Evolutionary conservation across 2,888 invertebrate species (phyloP), one percentile per base, ranked within the genome.

Genomic region (Apamea anceps): DNA sequence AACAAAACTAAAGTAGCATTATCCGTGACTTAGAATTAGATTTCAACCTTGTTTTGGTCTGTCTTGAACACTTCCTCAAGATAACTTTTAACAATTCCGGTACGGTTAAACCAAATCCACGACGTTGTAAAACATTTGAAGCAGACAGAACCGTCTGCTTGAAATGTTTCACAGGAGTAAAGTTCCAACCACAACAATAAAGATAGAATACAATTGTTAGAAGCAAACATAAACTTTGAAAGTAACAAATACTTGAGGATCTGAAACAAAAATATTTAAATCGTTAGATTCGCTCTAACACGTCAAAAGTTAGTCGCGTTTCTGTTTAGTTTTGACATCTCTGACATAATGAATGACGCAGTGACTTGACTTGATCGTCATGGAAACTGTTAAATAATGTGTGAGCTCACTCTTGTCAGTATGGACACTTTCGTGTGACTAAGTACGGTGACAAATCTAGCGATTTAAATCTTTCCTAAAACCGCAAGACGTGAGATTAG

Each of bases 401-500:
- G 37, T 37, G 21, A 37, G 37, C 18, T 63, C 10, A 63, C 63
- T 32, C 32, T 32, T 37, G 25, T 37, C 21, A 37, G 25, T 65
- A 37, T 37, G 12, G 25, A 65, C 37, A 37, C 37, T 65, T 65
- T 65, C 6, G 12, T 6, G 13, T 65, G 25, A 37, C 25, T 65
- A 65, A 12, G 25, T 65, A 25, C 25, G 25, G 25, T 37, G 37
- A 2, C 37, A 65, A 37, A 13, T 65, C 12, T 25, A 37, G 25
- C 65, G 37, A 65, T 65, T 65, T 37, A 65, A 25, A 37, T 65
- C 42, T n/a, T 42, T 67, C 4, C 45, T 42, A 13, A 75, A 80
- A 78, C 79, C 75, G 70, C 77, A 75, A 89, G 67, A 82, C 87
- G 83, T 86, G 81, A 85, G 84, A 83, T 84, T 85, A 87, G 79